phyloP scores from a whole-genome alignment of 2,113 vertebrate species.

The Cryptoleucopteryx plumbea region DNA sequence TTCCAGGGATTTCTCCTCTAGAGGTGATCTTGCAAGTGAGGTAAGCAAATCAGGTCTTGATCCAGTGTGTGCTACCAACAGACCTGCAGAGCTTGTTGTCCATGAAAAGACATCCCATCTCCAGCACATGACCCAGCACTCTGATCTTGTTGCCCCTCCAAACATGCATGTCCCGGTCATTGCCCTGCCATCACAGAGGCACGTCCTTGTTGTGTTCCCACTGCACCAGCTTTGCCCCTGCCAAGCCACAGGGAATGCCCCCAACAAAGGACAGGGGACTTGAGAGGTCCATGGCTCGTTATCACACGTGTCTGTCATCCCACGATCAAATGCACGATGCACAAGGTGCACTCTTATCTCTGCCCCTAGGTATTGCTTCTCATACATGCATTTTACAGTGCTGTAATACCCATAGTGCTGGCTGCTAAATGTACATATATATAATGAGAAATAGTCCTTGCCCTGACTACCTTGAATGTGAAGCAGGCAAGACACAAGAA shows the following conservation, averaged over 20 bases:
- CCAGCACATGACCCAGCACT: no score
- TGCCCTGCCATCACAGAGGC: not conserved
- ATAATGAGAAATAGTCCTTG: not conserved
- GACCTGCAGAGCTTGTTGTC: not conserved
- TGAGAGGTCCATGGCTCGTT: not conserved
- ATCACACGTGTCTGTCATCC: not conserved
- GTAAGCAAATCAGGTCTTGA: not conserved
- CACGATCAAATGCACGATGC: not conserved
- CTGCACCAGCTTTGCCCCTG: not conserved
- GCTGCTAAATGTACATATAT: not conserved
- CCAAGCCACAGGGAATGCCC: not conserved
- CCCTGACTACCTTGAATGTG: not conserved
- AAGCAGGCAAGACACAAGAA: not conserved
- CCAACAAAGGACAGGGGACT: not conserved
- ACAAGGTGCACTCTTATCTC: not conserved
- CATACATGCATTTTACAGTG: not conserved
- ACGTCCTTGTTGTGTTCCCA: fast-evolving
- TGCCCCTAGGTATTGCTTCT: not conserved
- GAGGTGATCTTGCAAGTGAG: not conserved
- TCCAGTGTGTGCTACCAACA: not conserved
- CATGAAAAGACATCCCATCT: not conserved
- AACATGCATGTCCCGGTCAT: not conserved
- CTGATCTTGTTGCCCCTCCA: fast-evolving
- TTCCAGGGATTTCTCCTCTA: not conserved
- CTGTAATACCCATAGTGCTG: not conserved